Conservation (phyloP, 30 jellyfish, hydroid and myxozoan genomes). For the Mastigias papua region DNA sequence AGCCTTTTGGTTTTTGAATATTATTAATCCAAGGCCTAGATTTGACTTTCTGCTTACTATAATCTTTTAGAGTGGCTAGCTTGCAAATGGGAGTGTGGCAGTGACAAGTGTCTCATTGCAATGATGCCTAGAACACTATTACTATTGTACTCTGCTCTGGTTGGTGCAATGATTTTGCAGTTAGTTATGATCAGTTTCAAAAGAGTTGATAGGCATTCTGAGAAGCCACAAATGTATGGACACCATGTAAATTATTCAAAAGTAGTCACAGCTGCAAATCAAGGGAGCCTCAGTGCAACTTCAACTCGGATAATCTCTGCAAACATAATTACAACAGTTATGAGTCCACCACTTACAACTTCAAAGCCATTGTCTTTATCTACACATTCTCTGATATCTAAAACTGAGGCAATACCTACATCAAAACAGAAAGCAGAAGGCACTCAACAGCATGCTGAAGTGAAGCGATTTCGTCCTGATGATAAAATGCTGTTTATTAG, state of each 20-base stretch:
- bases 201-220: background rate
- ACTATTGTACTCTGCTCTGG: background rate
- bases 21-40: no score
- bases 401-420: background rate
- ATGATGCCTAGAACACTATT: background rate
- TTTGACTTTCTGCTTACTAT: no score
- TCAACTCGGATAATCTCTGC: no score
- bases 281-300: background rate
- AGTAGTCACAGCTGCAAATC: background rate
- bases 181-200: background rate
- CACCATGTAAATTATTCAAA: background rate
- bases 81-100: background rate
- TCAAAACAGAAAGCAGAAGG: background rate
- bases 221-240: background rate
- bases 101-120: background rate
- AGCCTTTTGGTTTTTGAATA: no score
- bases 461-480: conserved; percentile 17
- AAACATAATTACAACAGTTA: no score
- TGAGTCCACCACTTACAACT: no score
- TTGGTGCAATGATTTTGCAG: background rate
- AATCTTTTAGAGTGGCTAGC: no score
- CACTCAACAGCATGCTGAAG: background rate
- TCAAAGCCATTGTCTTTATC: no score
- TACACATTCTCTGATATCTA: background rate
- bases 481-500: conserved; percentile 19